Evolutionary conservation across 2,113 vertebrate species (phyloP), one percentile per base, ranked within the genome.

Genomic region (Centropus bengalensis): DNA sequence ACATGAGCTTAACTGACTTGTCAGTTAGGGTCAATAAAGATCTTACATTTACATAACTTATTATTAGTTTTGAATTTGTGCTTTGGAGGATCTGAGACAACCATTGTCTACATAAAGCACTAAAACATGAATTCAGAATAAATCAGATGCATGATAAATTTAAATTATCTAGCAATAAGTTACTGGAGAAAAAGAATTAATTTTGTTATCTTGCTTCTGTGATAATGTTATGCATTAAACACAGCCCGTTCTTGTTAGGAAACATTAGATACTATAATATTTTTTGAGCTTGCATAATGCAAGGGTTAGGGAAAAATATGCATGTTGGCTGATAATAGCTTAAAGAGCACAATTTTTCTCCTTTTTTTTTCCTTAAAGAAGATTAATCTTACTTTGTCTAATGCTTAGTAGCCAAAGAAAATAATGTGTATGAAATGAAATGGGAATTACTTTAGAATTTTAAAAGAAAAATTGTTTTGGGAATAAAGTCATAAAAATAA

Each of bases 401-500:
- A 59, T 91, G 51, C 58, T 84, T 96, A 93, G 40, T 60, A 93
- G 44, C 19, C 70, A 90, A 55, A 94, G 89, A 94, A 54, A 74
- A 96, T 91, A 96, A 76, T 42, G 32, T 74, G 18, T 62, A 90
- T 76, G 77, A 89, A 96, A 97, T 91, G 82, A 91, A 78, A 94
- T 23, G 68, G 7, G n/a, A 90, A 84, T 83, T 89, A 71, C 40
- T 94, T 89, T 78, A 52, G 63, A 74, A 85, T 74, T 96, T 94
- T 73, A 63, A 92, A 95, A 80, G 44, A 75, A 76, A 96, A 75
- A 47, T 8, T 82, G 21, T 52, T 93, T 93, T 10, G 49, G 33
- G 88, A 87, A 95, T 85, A 77, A 91, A 87, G 44, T 87, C 73
- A 42, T 91, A 58, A 36, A 79, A 64, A 92, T 82, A 78, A 89